Evolutionary conservation across 1,140 invertebrate genomes (phyloP).

Genomic region (Microplitis demolitor): DNA sequence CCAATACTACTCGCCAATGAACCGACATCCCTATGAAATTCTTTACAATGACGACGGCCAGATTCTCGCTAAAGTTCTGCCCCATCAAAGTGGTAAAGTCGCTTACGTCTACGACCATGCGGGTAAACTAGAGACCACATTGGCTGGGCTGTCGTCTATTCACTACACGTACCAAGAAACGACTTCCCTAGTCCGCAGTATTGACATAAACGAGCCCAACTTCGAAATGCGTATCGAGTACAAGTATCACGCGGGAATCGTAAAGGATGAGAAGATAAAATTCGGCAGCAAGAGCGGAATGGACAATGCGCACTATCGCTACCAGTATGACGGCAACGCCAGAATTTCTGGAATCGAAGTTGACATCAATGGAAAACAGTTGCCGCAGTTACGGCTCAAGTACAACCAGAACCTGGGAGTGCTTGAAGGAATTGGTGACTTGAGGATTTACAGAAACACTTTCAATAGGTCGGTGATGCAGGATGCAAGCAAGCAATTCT

Average conservation of each 20-base stretch:
- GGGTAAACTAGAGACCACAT: constrained; percentile 80
- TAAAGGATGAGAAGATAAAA: constrained; percentile 86
- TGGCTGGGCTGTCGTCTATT: constrained; percentile 87
- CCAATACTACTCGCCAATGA: constrained; percentile 88
- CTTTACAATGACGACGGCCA: constrained; percentile 89
- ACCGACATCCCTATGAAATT: constrained; percentile 86
- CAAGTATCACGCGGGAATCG: constrained; percentile 86
- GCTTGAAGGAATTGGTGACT: constrained; percentile 81
- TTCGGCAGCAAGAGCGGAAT: constrained; percentile 83
- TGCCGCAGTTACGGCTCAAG: constrained; percentile 74
- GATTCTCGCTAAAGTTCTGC: constrained; percentile 86
- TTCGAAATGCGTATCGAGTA: constrained; percentile 88
- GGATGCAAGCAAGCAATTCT: constrained; percentile 85
- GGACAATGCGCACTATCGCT: constrained; percentile 85
- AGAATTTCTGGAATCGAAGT: constrained; percentile 84
- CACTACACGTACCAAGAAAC: constrained; percentile 88
- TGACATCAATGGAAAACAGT: constrained; percentile 82
- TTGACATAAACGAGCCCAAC: constrained; percentile 83
- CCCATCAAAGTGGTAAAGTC: constrained; percentile 87
- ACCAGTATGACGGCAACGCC: constrained; percentile 85
- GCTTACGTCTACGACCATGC: constrained; percentile 86
- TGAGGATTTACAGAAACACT: constrained; percentile 81
- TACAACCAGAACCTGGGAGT: constrained; percentile 87
- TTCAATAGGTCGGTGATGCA: constrained; percentile 89
- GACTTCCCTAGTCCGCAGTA: constrained; percentile 80